Conservation (phyloP, 2,113 vertebrate species). For the Phodopus roborovskii region DNA sequence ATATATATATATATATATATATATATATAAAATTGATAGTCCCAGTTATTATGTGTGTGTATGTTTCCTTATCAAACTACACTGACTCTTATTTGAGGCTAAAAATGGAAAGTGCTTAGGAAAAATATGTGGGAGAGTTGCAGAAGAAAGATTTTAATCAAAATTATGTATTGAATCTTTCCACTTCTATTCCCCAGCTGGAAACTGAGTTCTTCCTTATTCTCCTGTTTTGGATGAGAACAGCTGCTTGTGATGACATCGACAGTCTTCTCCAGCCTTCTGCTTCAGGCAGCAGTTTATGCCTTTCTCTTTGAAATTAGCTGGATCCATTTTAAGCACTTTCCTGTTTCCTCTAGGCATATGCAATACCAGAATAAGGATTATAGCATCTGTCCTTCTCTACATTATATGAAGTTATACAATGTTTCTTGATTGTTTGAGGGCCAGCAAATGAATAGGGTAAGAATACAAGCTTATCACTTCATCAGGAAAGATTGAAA, state of each 20-base stretch:
- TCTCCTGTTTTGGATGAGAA: slow-evolving; percentile 68
- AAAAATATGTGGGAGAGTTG: slow-evolving; percentile 66
- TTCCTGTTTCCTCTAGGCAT: slow-evolving; percentile 74
- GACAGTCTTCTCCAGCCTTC: slow-evolving; percentile 69
- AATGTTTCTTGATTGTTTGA: slow-evolving; percentile 61
- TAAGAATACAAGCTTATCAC: slow-evolving; percentile 30
- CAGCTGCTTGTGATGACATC: slow-evolving; percentile 78
- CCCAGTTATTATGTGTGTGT: neutral
- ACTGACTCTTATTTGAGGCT: slow-evolving; percentile 46
- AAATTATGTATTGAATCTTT: slow-evolving; percentile 77
- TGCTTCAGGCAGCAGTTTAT: slow-evolving; percentile 73
- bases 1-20: neutral
- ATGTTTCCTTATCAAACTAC: slow-evolving; percentile 53
- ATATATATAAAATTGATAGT: neutral
- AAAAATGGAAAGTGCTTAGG: slow-evolving; percentile 61
- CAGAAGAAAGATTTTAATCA: slow-evolving; percentile 75
- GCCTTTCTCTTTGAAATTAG: slow-evolving; percentile 74
- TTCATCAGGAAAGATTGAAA: slow-evolving; percentile 5
- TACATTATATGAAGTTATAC: slow-evolving; percentile 57
- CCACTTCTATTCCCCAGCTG: slow-evolving; percentile 62
- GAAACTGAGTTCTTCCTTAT: slow-evolving; percentile 57
- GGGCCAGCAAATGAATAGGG: slow-evolving; percentile 48
- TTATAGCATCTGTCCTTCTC: slow-evolving; percentile 65
- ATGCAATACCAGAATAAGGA: slow-evolving; percentile 64
- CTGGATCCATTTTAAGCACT: slow-evolving; percentile 73